Base-by-base conservation (phyloP, 2,797 vertebrate species). In the Sebastiscus tertius region DNA sequence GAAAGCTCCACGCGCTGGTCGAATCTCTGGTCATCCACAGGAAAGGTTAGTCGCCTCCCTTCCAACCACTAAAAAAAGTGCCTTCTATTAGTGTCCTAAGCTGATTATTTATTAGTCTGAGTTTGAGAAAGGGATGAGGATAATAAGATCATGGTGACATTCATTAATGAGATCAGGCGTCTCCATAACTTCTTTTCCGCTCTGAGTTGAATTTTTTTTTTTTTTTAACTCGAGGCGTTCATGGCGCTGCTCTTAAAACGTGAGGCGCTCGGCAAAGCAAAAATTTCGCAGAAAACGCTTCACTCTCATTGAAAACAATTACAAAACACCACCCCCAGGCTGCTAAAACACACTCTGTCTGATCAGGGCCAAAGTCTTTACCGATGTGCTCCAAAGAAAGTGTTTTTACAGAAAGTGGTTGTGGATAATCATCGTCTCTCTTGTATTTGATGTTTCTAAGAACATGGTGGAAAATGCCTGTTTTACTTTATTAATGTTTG, bases 11-110 rank as follows among this genome's bases (percentile, higher is more conserved):
- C 0, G 85, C 92, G 0, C 94, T 98, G 66, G 97, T 99, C 0
- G 99, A 99, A 46, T 96, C 95, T 0, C 96, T 99, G 27, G 98
- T 99, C 75, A 93, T 92, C 89, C 98, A 99, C 91, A 96, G 98
- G 64, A 99, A 98, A 97, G 99, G 99, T 99, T 77, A 78, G 84
- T 63, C 1, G 1, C 16, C 46, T 63, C 24, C 11, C 16, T 34
- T 29, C 33, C 12, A 26, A 2, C 13, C 29, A 13, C 11, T 6
- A 1, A 29, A 29, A 29, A 22, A 6, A 49, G 0, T 12, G 16
- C 3, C 24, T 49, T 60, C 12, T 9, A 4, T 72, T 22, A 34
- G 8, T 20, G 75, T 36, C 20, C 8, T 2, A 7, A 16, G 10
- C 8, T 16, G 20, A 2, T 49, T 8, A 55, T 31, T 16, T 18